Percentiles rank a stretch among this genome's conserved stretches.
phyloP scores from a whole-genome alignment of 2,113 vertebrate genomes.

The Mobula birostris region DNA sequence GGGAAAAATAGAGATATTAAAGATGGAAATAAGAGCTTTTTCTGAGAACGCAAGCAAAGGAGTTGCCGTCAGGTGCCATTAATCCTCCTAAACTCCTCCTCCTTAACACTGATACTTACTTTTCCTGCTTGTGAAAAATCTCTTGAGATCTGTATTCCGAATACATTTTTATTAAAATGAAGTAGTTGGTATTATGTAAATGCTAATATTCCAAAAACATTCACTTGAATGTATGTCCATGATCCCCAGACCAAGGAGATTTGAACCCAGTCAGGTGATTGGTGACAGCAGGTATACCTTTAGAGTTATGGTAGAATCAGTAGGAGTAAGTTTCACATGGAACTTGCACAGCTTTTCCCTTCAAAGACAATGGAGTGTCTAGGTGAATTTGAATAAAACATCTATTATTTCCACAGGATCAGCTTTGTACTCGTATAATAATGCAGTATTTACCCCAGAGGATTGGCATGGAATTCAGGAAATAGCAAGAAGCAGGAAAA shows the following conservation, averaged over 20 bases:
- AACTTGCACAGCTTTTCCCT: neutral
- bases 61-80: too few species aligned
- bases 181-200: neutral
- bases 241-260: neutral
- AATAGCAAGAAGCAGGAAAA: slow-evolving; percentile 92
- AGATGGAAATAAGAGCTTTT: too few species aligned
- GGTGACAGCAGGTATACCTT: neutral
- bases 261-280: neutral
- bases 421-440: slow-evolving; percentile 88
- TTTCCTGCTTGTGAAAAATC: neutral
- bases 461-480: slow-evolving; percentile 98
- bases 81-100: too few species aligned
- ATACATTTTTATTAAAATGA: neutral
- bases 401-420: slow-evolving; percentile 57
- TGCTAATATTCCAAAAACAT: neutral
- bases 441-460: slow-evolving; percentile 82
- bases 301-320: neutral
- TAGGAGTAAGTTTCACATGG: neutral
- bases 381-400: neutral
- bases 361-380: neutral
- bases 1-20: too few species aligned
- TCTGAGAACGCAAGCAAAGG: too few species aligned
- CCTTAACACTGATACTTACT: neutral
- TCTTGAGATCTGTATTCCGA: neutral
- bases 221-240: neutral